A percentile compares a stretch with the other conserved stretches of the same genome.
Evolutionary conservation across 2,888 invertebrate species (phyloP).

Genomic region (Orthosia gothica): DNA sequence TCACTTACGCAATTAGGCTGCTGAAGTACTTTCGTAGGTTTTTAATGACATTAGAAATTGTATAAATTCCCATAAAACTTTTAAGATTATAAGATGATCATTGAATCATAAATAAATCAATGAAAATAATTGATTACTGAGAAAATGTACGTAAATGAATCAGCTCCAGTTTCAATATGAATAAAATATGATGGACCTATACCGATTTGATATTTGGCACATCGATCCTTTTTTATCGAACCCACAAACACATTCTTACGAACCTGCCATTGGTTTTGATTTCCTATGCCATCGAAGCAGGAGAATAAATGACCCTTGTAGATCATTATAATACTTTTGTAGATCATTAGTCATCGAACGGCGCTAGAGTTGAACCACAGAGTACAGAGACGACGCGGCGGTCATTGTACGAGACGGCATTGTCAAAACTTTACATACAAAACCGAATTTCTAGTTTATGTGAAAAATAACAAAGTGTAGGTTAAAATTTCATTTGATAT

Average conservation of each 20-base stretch:
- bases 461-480: too few species aligned
- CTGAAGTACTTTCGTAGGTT: too few species aligned
- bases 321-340: conserved; percentile 76
- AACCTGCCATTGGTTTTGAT: conserved; percentile 26
- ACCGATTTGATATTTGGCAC: conserved; percentile 48
- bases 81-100: too few species aligned
- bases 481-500: too few species aligned
- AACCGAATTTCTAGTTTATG: too few species aligned
- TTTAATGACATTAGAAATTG: too few species aligned
- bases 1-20: too few species aligned
- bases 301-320: conserved; percentile 74
- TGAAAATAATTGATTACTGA: too few species aligned
- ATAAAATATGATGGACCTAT: conserved; percentile 19
- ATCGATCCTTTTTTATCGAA: conserved; percentile 24
- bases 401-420: background rate
- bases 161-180: background rate
- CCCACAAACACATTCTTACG: conserved; percentile 20
- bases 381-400: background rate
- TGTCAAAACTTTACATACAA: too few species aligned
- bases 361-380: conserved; percentile 52
- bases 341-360: conserved; percentile 75
- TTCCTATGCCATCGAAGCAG: conserved; percentile 38
- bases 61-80: too few species aligned
- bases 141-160: background rate
- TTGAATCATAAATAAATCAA: too few species aligned